Conservation (phyloP, 2,888 invertebrate genomes). For the Spodoptera littoralis region DNA sequence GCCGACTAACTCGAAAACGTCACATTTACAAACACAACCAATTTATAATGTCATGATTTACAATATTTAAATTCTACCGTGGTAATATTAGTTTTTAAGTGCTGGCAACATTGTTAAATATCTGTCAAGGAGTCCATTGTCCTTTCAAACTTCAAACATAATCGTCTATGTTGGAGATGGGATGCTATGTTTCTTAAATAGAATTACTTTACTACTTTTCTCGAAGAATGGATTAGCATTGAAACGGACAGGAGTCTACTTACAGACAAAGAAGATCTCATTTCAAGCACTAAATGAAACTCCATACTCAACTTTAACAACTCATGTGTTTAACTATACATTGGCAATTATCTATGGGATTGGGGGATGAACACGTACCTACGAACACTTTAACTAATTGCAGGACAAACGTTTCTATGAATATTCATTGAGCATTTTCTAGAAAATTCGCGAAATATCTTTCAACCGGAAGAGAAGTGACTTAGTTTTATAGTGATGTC, state of each 20-base stretch:
- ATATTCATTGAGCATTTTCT: slow-evolving; percentile 40
- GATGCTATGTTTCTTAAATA: no score
- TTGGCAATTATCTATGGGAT: slow-evolving; percentile 4
- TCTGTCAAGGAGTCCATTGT: not conserved
- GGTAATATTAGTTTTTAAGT: slow-evolving; percentile 10
- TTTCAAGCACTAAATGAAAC: no score
- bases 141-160: not conserved
- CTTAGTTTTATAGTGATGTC: not conserved
- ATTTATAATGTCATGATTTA: slow-evolving; percentile 18
- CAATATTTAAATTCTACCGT: slow-evolving; percentile 24
- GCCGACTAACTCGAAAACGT: slow-evolving; percentile 22
- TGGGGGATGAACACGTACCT: slow-evolving; percentile 2
- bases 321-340: slow-evolving; percentile 4
- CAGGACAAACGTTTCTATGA: slow-evolving; percentile 4
- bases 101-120: slow-evolving; percentile 21
- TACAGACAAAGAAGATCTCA: no score
- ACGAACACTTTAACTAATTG: slow-evolving; percentile 14
- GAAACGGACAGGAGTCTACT: no score
- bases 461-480: slow-evolving; percentile 3
- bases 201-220: no score
- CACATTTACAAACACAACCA: slow-evolving; percentile 48
- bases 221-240: no score
- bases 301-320: no score
- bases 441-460: slow-evolving; percentile 19
- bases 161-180: not conserved